phyloP scores from a whole-genome alignment of 2,888 invertebrate species.

The Tethea ocularis region DNA sequence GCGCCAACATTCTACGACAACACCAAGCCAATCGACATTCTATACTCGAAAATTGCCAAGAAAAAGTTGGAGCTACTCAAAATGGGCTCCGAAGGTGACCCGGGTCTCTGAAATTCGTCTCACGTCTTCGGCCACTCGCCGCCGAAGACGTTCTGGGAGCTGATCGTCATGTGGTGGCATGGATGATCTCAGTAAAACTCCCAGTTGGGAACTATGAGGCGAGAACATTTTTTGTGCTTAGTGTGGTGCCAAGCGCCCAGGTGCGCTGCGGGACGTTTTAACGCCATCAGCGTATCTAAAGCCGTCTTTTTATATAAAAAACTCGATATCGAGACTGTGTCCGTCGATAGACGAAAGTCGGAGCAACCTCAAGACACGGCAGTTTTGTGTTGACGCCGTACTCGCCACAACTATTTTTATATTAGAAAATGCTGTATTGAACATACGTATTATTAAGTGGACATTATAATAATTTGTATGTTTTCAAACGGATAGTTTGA shows the following conservation, averaged over 20 bases:
- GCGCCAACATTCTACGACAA: constrained; percentile 97
- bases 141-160: constrained; percentile 86
- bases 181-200: constrained; percentile 79
- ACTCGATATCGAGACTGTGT: constrained; percentile 70
- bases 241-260: constrained; percentile 77
- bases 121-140: constrained; percentile 88
- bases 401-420: constrained; percentile 77
- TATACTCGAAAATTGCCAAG: constrained; percentile 95
- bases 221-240: constrained; percentile 75
- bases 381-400: constrained; percentile 65
- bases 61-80: constrained; percentile 94
- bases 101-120: constrained; percentile 87
- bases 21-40: constrained; percentile 94
- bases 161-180: constrained; percentile 84
- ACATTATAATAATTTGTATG: constrained; percentile 59
- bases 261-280: constrained; percentile 67
- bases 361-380: constrained; percentile 57
- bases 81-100: constrained; percentile 91
- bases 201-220: constrained; percentile 72
- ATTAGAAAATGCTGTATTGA: constrained; percentile 66
- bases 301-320: constrained; percentile 78
- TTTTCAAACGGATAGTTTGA: constrained; percentile 58
- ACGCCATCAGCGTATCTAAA: constrained; percentile 70
- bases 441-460: constrained; percentile 63
- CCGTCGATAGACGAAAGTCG: constrained; percentile 69